Evolutionary conservation across 2,888 invertebrate genomes (phyloP).

Genomic region (Cantharis lateralis): DNA sequence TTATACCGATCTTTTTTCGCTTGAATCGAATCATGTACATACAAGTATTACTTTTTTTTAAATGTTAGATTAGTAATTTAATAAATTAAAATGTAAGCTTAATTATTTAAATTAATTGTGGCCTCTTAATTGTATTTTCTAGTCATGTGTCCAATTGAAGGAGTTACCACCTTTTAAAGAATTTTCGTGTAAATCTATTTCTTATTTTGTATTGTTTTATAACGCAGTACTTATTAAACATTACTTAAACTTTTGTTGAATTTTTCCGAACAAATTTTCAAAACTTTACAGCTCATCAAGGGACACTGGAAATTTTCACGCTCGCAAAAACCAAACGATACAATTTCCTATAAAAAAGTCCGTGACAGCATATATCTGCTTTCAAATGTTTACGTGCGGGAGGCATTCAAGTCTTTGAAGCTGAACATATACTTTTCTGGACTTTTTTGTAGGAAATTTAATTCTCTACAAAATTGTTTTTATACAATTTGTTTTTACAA

Average conservation of each 20-base stretch:
- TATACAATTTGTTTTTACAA: too few relatives aligned
- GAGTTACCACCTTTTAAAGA: not conserved
- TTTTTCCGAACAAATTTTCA: not conserved
- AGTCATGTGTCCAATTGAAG: not conserved
- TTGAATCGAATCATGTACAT: not conserved
- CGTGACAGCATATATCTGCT: too few relatives aligned
- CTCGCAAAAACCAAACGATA: too few relatives aligned
- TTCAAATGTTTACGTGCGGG: too few relatives aligned
- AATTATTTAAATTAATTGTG: not conserved
- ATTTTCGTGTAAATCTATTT: not conserved
- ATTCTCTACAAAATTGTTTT: too few relatives aligned
- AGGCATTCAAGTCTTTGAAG: too few relatives aligned
- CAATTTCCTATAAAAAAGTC: too few relatives aligned
- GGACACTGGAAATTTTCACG: too few relatives aligned
- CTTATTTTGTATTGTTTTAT: not conserved
- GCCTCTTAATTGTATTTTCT: not conserved
- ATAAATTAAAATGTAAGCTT: not conserved
- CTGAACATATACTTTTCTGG: too few relatives aligned
- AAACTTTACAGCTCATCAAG: too few relatives aligned
- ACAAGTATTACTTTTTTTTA: constrained; percentile 2
- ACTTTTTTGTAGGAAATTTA: too few relatives aligned
- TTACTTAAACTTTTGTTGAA: not conserved
- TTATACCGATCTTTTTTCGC: not conserved
- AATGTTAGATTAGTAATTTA: not conserved
- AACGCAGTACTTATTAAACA: not conserved